Evolutionary conservation across 1,140 invertebrate genomes (phyloP), one percentile per base, ranked within the genome.

Genomic region (Zaprionus camerounensis): DNA sequence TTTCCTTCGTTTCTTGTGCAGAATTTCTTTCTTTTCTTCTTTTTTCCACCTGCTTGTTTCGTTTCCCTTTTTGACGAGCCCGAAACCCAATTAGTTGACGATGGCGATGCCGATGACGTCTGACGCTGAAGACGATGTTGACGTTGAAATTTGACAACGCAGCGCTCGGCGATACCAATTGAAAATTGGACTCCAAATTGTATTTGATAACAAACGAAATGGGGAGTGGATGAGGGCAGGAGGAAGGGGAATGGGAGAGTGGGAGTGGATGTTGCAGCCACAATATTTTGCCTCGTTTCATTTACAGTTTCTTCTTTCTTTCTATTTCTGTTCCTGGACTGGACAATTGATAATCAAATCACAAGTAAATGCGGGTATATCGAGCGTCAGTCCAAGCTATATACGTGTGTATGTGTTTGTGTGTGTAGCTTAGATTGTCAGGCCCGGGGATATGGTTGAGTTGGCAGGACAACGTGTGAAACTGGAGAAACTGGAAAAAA

Each of bases 31-130:
- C 15, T 56, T 51, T 64, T 55, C 58, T 17, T 44, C 34, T 5
- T 34, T 34, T 28, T 38, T 72, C 68, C 71, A 81, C 74, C 81
- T 90, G 75, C 81, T 68, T 72, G 68, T 65, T 56, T 55, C 36
- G 51, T 36, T 67, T 44, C 38, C 69, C 22, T 36, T 78, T 77
- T 81, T 78, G 74, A 81, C 74, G 74, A 72, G 80, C 76, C 66
- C 67, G 67, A 87, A 87, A 87, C 82, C 84, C 84, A 88, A 88
- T 88, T 88, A 90, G 85, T 88, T 88, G 78, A 73, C 74, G 76
- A 71, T 57, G 66, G 69, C 76, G 71, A 13, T 38, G 46, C 26
- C 63, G 49, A 55, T 24, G 49, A 46, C 41, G 41, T 34, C 41
- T 46, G 13, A 38, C 36, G 36, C 15, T 46, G 55, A 28, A 28